phyloP scores from a whole-genome alignment of 2,888 invertebrate species.

The Metacarcinus magister region DNA sequence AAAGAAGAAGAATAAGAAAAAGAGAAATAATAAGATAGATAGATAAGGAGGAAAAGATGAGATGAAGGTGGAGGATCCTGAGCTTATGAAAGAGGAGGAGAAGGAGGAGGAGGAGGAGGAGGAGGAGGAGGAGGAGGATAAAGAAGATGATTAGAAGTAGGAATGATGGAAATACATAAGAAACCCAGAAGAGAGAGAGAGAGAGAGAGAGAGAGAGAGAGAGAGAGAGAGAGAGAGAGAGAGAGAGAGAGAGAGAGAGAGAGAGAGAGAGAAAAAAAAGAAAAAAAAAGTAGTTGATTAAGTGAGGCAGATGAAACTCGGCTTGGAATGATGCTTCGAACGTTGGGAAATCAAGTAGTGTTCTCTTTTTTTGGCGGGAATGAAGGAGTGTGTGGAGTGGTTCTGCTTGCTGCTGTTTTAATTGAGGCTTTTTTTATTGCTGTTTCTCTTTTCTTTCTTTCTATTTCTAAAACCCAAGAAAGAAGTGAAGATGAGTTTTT shows the following conservation, averaged over 20 bases:
- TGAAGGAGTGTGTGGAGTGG: neutral
- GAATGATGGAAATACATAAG: neutral
- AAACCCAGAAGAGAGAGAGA: neutral
- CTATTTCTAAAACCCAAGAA: neutral
- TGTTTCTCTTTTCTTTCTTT: neutral
- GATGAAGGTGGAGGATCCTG: neutral
- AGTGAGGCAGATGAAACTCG: conserved; percentile 9
- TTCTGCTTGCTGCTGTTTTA: neutral
- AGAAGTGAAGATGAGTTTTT: neutral
- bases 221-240: too few species aligned
- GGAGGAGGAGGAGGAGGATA: neutral
- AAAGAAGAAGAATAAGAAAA: neutral
- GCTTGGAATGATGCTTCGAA: neutral
- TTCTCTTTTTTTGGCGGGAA: neutral
- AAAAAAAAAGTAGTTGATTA: neutral
- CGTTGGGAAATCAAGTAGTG: neutral
- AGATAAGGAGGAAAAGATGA: too few species aligned
- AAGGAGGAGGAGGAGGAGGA: neutral
- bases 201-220: too few species aligned
- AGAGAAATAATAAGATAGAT: neutral
- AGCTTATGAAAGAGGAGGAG: neutral
- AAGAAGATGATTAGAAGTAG: neutral
- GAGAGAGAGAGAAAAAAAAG: neutral
- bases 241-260: neutral
- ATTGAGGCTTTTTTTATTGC: neutral